These are phyloP conservation scores for Aradus depressus DNA, from an alignment of 2,888 invertebrate genomes.

Conservation along the genomic window DNA sequence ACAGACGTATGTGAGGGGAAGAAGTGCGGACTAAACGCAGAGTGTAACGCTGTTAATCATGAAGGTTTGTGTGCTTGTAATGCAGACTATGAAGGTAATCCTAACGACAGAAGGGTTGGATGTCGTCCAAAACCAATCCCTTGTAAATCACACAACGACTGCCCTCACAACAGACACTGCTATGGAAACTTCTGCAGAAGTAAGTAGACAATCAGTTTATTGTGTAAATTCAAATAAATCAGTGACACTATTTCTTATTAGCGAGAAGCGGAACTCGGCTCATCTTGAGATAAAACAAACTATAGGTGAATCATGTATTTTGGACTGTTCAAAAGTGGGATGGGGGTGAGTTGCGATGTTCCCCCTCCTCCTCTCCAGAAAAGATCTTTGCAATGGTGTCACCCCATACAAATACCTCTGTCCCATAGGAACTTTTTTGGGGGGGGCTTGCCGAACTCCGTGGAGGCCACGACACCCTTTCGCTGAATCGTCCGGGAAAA, in stretches of 20 bases:
- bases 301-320: too few relatives aligned
- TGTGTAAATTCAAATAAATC: neutral
- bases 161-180: conserved; percentile 68
- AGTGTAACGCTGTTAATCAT: conserved; percentile 65
- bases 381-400: too few relatives aligned
- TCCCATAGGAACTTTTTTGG: too few relatives aligned
- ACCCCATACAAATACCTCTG: too few relatives aligned
- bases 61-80: conserved; percentile 66
- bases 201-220: conserved; percentile 39
- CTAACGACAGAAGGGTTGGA: conserved; percentile 54
- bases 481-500: too few relatives aligned
- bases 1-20: conserved; percentile 65
- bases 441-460: neutral
- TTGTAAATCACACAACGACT: conserved; percentile 60
- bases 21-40: conserved; percentile 71
- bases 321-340: too few relatives aligned
- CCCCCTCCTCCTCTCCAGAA: too few relatives aligned
- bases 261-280: too few relatives aligned
- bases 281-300: too few relatives aligned
- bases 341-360: too few relatives aligned
- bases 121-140: conserved; percentile 59
- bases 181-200: conserved; percentile 70
- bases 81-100: conserved; percentile 64
- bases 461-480: too few relatives aligned
- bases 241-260: too few relatives aligned